A percentile compares a stretch with the other conserved stretches of the same genome.
Conservation (phyloP, 2,888 invertebrate species). For the Hydropsyche betteni region DNA sequence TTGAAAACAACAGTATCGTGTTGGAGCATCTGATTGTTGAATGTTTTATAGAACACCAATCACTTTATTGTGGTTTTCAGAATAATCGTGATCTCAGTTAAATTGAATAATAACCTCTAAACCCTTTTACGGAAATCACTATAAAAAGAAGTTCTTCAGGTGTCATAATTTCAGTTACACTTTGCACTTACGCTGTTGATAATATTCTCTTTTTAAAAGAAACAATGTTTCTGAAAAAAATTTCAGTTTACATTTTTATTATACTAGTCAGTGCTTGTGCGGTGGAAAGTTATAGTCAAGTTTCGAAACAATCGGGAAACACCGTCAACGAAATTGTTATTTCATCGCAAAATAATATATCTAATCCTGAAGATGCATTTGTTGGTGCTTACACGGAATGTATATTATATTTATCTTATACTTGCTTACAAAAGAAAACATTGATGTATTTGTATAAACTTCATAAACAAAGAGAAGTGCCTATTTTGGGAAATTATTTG, state of each 20-base stretch:
- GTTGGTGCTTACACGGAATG: slow-evolving; percentile 67
- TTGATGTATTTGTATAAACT: slow-evolving; percentile 67
- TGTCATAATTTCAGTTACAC: slow-evolving; percentile 11
- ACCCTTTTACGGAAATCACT: slow-evolving; percentile 27
- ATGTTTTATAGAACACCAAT: neutral
- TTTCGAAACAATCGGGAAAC: slow-evolving; percentile 50
- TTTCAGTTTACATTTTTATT: neutral
- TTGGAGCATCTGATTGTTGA: too few relatives aligned
- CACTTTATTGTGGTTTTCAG: slow-evolving; percentile 20
- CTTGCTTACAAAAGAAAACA: slow-evolving; percentile 68
- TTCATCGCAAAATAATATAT: slow-evolving; percentile 35
- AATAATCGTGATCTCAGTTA: slow-evolving; percentile 26
- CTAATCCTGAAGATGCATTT: slow-evolving; percentile 58
- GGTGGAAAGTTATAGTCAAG: slow-evolving; percentile 12
- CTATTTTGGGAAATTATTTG: slow-evolving; percentile 66
- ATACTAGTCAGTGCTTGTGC: neutral
- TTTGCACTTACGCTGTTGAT: neutral
- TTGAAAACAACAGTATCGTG: too few relatives aligned
- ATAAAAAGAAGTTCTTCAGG: neutral
- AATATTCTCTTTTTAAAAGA: neutral
- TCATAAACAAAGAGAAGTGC: slow-evolving; percentile 65
- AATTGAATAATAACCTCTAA: slow-evolving; percentile 25
- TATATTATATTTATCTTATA: slow-evolving; percentile 65
- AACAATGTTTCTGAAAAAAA: slow-evolving; percentile 3
- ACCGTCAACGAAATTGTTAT: neutral